These are phyloP conservation scores for Dasyornis broadbenti DNA, from an alignment of 2,113 vertebrate genomes.

Conservation along the genomic window DNA sequence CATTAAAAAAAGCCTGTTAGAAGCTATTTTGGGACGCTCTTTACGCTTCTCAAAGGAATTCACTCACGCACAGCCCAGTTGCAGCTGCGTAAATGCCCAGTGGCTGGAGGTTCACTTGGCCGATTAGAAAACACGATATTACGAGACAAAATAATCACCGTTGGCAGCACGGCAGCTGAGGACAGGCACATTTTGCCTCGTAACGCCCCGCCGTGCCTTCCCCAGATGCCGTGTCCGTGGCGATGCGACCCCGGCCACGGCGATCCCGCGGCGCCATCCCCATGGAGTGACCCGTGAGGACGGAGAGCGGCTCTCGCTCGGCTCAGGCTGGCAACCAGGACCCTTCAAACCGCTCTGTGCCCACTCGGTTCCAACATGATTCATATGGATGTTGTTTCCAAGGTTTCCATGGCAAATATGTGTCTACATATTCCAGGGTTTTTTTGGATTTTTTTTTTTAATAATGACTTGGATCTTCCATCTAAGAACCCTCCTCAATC, in stretches of 20 bases:
- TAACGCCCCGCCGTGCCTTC: not conserved
- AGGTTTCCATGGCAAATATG: conserved; percentile 26
- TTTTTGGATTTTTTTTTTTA: not conserved
- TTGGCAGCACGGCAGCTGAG: conserved; percentile 5
- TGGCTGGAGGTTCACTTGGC: not conserved
- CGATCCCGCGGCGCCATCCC: fast-evolving
- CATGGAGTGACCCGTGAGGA: not conserved
- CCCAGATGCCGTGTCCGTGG: not conserved
- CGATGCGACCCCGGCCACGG: not conserved
- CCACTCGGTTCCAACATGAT: conserved; percentile 42
- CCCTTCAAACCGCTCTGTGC: not conserved
- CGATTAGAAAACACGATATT: not conserved
- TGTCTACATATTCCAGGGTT: not conserved
- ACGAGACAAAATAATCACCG: not conserved
- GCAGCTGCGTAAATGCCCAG: not conserved
- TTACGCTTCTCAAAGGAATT: conserved; percentile 3
- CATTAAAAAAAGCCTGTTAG: not conserved
- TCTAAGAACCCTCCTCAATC: not conserved
- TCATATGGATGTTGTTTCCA: conserved; percentile 41
- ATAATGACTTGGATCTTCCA: conserved; percentile 7
- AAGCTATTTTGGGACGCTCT: not conserved
- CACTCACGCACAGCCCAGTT: not conserved
- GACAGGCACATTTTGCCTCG: not conserved
- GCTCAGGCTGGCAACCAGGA: not conserved
- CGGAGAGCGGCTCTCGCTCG: fast-evolving